Base-by-base conservation (phyloP, 2,888 invertebrate species). In the Dicycla oo region DNA sequence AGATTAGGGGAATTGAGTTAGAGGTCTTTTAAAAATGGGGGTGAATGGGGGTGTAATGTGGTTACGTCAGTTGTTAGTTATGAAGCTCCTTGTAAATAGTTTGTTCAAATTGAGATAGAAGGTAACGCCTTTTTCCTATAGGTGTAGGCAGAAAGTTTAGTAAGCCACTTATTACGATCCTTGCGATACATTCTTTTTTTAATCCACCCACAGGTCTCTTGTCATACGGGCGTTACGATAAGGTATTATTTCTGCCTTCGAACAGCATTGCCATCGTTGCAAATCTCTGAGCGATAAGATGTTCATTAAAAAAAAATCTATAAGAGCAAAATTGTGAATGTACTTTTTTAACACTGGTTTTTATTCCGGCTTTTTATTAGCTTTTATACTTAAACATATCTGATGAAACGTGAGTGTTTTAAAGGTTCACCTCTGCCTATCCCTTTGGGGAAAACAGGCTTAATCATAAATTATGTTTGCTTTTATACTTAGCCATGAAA, bases 1-100 rank as follows among this genome's bases (percentile, higher is more conserved):
- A 68, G 43, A 64, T 63, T 75, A 66, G n/a, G 7, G 40, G 26
- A 20, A 51, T 47, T 49, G 1, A 54, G 10, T 51, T 18, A 26
- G 18, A 34, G 10, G 3, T 23, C 4, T 58, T 71, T 18, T 51
- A 1, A 23, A 34, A 53, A 23, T 23, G 10, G 30, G 53, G 18
- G 43, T 49, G 15, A 40, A 38, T 38, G 6, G 30, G 30, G 30
- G 15, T 15, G 38, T 8, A 26, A 8, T 26, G 0, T 38, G 30
- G 38, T 45, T 4, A 51, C 2, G 34, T 3, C 38, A 63, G n/a
- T 34, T n/a, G 4, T 7, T 51, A 8, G 10, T 40, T n/a, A 11
- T 5, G 20, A 13, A 51, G 2, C 23, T 30, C 3, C 8, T 69
- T 40, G 8, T 1, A 5, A 23, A 23, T 43, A 15, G 10, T 40